These are phyloP conservation scores for Acleris laterana DNA, from an alignment of 2,888 invertebrate species.

Conservation along the genomic window DNA sequence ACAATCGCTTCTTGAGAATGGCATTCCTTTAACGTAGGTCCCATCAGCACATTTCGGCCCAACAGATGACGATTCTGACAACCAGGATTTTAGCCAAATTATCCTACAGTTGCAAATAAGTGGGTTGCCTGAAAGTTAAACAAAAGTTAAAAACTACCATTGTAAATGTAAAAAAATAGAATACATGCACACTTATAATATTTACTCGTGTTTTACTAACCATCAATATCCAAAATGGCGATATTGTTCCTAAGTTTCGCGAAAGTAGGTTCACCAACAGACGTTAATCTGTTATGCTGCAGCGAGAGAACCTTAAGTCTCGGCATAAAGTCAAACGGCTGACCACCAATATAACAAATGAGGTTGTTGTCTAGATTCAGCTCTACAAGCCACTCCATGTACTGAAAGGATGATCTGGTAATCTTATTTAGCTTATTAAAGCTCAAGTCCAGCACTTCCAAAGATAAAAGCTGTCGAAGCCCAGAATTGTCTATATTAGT, in stretches of 20 bases:
- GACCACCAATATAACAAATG: constrained; percentile 91
- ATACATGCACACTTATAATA: constrained; percentile 1
- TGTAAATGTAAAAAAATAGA: neutral
- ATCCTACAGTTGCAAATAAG: constrained; percentile 92
- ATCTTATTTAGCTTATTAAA: constrained; percentile 90
- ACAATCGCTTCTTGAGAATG: constrained; percentile 89
- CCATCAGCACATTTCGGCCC: constrained; percentile 93
- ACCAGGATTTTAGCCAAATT: constrained; percentile 93
- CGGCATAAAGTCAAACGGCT: constrained; percentile 93
- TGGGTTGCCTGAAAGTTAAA: constrained; percentile 88
- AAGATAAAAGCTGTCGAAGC: constrained; percentile 87
- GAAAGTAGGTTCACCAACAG: constrained; percentile 89
- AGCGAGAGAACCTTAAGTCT: constrained; percentile 91
- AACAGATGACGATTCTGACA: constrained; percentile 88
- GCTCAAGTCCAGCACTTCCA: constrained; percentile 94
- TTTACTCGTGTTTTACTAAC: constrained; percentile 76
- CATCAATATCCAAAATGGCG: constrained; percentile 92
- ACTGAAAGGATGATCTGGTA: constrained; percentile 87
- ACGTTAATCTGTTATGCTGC: constrained; percentile 89
- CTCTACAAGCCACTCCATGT: constrained; percentile 94
- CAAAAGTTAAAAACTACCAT: neutral
- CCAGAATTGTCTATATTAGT: constrained; percentile 90
- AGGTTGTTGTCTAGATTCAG: constrained; percentile 93
- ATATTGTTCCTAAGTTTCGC: constrained; percentile 91
- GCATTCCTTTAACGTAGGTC: constrained; percentile 88